phyloP scores from a whole-genome alignment of 2,888 invertebrate genomes.

The Phortica okadai region DNA sequence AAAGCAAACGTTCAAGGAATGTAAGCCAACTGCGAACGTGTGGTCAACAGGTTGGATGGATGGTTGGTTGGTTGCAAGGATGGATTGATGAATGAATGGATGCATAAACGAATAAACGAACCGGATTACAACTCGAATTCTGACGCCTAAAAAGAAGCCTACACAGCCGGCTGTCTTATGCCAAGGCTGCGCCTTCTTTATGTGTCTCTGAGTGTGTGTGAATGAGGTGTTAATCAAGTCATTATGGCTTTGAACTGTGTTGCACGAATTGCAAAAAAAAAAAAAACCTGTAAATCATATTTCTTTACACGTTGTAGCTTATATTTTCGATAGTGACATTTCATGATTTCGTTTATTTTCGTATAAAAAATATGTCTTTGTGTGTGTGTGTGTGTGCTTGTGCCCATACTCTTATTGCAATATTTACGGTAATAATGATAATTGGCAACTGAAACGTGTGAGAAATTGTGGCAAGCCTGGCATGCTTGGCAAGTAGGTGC shows the following conservation, averaged over 20 bases:
- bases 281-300: constrained; percentile 17
- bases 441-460: constrained; percentile 27
- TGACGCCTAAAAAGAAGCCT: constrained; percentile 2
- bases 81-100: neutral
- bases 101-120: neutral
- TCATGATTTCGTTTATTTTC: neutral
- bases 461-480: constrained; percentile 18
- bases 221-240: constrained; percentile 23
- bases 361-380: neutral
- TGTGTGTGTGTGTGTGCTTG: neutral
- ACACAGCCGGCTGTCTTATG: neutral
- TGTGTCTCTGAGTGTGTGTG: neutral
- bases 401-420: neutral
- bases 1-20: neutral
- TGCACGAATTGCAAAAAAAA: neutral
- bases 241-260: neutral
- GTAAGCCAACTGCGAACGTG: constrained; percentile 8
- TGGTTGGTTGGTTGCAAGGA: neutral
- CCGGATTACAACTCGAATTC: neutral
- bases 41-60: neutral
- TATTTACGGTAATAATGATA: constrained; percentile 26
- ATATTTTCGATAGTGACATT: constrained; percentile 16
- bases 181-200: neutral
- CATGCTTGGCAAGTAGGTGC: neutral
- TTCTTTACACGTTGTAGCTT: neutral